Conservation (phyloP, 2,113 vertebrate species). For the Chlamydotis undulata region DNA sequence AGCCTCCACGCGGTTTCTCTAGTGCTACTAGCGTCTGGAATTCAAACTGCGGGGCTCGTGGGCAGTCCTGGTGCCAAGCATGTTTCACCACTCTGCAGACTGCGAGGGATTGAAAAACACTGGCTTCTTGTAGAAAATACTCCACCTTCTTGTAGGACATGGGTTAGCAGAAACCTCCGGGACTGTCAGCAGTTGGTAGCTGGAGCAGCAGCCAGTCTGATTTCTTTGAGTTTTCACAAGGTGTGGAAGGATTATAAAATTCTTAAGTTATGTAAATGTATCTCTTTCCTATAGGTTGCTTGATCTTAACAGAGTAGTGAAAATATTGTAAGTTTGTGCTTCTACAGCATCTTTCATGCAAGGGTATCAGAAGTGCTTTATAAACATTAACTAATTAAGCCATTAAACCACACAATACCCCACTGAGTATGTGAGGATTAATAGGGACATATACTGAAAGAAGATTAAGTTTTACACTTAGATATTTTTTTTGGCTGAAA, state of each 20-base stretch:
- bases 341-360: background rate
- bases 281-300: background rate
- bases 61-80: background rate
- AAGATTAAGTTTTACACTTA: slow-evolving; percentile 8
- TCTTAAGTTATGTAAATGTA: background rate
- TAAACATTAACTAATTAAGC: slow-evolving; percentile 37
- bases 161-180: background rate
- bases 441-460: background rate
- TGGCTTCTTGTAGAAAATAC: background rate
- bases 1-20: background rate
- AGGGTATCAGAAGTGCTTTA: background rate
- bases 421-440: background rate
- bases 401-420: slow-evolving; percentile 9
- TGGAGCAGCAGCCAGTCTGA: background rate
- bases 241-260: background rate
- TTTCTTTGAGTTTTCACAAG: background rate
- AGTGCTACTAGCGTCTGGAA: background rate
- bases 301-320: background rate
- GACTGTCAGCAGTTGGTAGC: background rate
- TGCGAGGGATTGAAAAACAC: background rate
- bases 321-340: background rate
- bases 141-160: background rate
- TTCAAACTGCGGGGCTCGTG: background rate
- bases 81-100: background rate
- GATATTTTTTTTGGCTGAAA: background rate